Conservation (phyloP, 2,888 invertebrate species). For the Parthenolecanium corni region DNA sequence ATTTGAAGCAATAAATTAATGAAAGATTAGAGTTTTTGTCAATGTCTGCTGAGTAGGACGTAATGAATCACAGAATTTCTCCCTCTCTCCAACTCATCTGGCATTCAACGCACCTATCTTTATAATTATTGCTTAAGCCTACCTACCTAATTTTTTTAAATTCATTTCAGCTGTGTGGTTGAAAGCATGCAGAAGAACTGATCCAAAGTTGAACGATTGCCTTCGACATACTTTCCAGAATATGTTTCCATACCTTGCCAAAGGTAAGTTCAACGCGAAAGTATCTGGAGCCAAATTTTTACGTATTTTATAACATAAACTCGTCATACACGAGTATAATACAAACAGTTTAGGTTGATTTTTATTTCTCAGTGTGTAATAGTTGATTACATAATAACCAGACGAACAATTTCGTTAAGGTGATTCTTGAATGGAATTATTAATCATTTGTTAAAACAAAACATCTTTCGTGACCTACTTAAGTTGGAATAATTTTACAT, state of each 20-base stretch:
- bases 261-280: constrained; percentile 38
- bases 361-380: background rate
- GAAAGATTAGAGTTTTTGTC: too few relatives aligned
- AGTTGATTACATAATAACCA: background rate
- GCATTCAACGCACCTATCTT: too few relatives aligned
- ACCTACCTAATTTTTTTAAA: too few relatives aligned
- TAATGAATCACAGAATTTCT: too few relatives aligned
- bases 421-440: too few relatives aligned
- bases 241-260: constrained; percentile 47
- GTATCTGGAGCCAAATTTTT: background rate
- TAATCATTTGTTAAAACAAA: background rate
- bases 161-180: constrained; percentile 47
- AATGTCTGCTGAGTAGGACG: too few relatives aligned
- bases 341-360: background rate
- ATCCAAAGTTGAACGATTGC: constrained; percentile 46
- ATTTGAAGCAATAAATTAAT: too few relatives aligned
- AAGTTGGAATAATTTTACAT: too few relatives aligned
- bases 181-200: constrained; percentile 42
- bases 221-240: constrained; percentile 43
- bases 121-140: too few relatives aligned
- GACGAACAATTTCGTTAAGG: too few relatives aligned
- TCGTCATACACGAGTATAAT: background rate
- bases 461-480: background rate
- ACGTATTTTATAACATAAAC: too few relatives aligned
- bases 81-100: too few relatives aligned